phyloP scores from a whole-genome alignment of 2,797 vertebrate genomes.

The Aulostomus chinensis region DNA sequence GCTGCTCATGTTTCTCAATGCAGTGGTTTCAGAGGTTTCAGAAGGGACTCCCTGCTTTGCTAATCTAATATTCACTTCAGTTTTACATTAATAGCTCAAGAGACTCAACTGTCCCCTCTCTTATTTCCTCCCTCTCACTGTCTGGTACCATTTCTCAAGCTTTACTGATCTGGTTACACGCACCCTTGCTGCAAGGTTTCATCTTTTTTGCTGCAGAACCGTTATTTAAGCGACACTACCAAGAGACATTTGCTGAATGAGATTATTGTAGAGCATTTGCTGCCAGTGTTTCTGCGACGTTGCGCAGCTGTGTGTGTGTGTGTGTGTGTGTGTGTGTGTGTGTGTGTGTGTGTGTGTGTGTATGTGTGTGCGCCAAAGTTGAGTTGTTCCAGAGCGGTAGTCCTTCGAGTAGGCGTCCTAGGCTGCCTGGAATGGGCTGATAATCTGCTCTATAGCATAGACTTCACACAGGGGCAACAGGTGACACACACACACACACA shows the following conservation, averaged over 20 bases:
- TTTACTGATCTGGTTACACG: slow-evolving; percentile 17
- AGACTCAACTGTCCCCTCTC: background rate
- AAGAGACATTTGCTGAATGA: slow-evolving; percentile 22
- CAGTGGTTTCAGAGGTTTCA: slow-evolving; percentile 19
- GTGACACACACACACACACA: slow-evolving; percentile 21
- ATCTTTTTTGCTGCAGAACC: background rate
- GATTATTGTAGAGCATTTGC: slow-evolving; percentile 30
- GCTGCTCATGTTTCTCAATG: slow-evolving; percentile 30
- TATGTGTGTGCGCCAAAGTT: slow-evolving; percentile 22
- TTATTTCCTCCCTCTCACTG: background rate
- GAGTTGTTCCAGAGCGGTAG: slow-evolving; percentile 33
- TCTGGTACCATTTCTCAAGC: background rate
- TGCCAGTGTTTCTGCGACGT: slow-evolving; percentile 7
- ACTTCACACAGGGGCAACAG: slow-evolving; percentile 25
- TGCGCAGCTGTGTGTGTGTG: slow-evolving; percentile 8
- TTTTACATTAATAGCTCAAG: slow-evolving; percentile 22
- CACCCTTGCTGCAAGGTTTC: slow-evolving; percentile 14
- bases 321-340: background rate
- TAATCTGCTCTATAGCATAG: slow-evolving; percentile 42
- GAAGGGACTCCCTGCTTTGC: slow-evolving; percentile 39
- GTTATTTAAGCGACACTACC: slow-evolving; percentile 18
- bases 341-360: background rate
- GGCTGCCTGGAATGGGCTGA: slow-evolving; percentile 41
- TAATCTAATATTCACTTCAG: slow-evolving; percentile 46
- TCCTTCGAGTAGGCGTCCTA: slow-evolving; percentile 35